Conservation (phyloP, 2,113 vertebrate species). For the Eudyptes chrysolophus region DNA sequence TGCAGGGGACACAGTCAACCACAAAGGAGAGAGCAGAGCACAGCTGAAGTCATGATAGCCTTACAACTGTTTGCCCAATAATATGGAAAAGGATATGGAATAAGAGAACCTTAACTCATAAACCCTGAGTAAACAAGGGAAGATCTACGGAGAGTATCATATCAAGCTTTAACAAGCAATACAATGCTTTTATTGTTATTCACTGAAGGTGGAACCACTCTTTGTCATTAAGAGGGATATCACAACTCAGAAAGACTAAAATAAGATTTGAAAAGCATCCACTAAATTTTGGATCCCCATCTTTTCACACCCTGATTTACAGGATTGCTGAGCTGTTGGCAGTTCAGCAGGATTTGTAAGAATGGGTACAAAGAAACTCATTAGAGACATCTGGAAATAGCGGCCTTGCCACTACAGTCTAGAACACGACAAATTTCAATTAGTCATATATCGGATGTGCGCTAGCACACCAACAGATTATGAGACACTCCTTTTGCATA, state of each 20-base stretch:
- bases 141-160: neutral
- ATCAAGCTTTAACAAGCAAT: neutral
- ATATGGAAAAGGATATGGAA: neutral
- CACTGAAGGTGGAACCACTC: too few species aligned
- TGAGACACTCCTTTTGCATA: neutral
- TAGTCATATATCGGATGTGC: rapidly evolving
- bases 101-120: neutral
- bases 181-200: neutral
- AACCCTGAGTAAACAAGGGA: neutral
- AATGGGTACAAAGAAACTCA: neutral
- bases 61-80: neutral
- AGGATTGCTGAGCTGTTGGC: neutral
- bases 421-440: neutral
- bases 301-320: neutral
- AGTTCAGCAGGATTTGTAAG: neutral
- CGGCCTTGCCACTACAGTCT: neutral
- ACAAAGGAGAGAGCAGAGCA: neutral
- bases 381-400: neutral
- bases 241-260: neutral
- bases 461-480: neutral
- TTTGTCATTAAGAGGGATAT: neutral
- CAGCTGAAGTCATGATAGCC: neutral
- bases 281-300: neutral
- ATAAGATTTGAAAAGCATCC: neutral
- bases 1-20: constrained; percentile 33